Percentiles rank a stretch among this genome's conserved stretches.
Evolutionary conservation across 2,888 invertebrate species (phyloP).

Genomic region (Drosophila mettleri): DNA sequence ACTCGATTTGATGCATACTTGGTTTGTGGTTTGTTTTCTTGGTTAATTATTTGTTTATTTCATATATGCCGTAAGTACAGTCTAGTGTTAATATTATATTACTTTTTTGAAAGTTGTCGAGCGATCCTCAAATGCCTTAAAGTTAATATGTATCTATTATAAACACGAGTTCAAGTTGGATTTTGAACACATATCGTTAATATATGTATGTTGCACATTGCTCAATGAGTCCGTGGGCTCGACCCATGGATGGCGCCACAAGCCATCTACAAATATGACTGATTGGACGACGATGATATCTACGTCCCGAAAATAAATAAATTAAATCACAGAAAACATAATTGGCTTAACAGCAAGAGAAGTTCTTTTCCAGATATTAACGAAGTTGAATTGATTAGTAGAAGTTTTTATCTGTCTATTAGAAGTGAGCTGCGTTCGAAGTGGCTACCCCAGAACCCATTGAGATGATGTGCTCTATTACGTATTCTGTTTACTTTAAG

Average conservation of each 20-base stretch:
- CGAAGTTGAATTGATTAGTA: not conserved
- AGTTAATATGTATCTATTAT: constrained; percentile 5
- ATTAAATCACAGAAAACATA: not conserved
- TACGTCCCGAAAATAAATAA: no score
- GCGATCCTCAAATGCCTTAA: constrained; percentile 5
- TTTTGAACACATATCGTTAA: constrained; percentile 25
- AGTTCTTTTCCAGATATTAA: no score
- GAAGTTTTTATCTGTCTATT: not conserved
- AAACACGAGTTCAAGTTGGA: constrained; percentile 5
- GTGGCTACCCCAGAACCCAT: not conserved
- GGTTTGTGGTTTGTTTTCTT: constrained; percentile 15
- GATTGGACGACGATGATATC: no score
- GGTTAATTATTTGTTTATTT: constrained; percentile 14
- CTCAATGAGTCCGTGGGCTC: not conserved
- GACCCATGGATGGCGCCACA: not conserved
- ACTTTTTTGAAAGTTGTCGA: constrained; percentile 21
- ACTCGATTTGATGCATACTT: constrained; percentile 27
- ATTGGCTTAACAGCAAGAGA: no score
- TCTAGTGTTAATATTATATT: constrained; percentile 34
- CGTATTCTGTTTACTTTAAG: constrained; percentile 11
- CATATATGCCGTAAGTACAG: constrained; percentile 36
- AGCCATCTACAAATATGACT: no score
- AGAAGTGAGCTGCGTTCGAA: not conserved
- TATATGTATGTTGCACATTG: constrained; percentile 6
- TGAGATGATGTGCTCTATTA: constrained; percentile 8